Evolutionary conservation across 1,140 invertebrate species (phyloP).

Genomic region (Vanessa tameamea): DNA sequence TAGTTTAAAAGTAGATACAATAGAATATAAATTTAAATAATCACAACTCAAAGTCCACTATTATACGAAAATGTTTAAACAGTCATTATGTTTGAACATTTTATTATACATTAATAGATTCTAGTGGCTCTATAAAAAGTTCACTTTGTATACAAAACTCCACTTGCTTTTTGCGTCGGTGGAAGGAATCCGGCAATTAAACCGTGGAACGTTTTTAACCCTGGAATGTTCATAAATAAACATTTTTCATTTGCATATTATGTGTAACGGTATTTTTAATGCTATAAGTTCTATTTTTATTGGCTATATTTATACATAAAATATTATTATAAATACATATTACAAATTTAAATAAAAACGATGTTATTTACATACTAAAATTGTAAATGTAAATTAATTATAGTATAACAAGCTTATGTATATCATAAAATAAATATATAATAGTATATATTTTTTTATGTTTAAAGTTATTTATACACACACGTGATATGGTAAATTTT

Average conservation of each 20-base stretch:
- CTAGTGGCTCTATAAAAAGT: constrained; percentile 26
- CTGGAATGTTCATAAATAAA: constrained; percentile 37
- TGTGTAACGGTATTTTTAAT: constrained; percentile 32
- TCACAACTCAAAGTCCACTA: not conserved
- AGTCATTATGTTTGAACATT: not conserved
- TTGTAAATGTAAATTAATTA: too few species aligned
- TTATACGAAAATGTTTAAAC: not conserved
- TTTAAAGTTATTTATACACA: too few species aligned
- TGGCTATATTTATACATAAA: not conserved
- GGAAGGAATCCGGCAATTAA: constrained; percentile 42
- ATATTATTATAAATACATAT: too few species aligned
- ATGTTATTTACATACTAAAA: too few species aligned
- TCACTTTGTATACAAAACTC: constrained; percentile 32
- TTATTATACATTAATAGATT: constrained; percentile 27
- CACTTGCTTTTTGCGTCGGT: constrained; percentile 33
- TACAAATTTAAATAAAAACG: too few species aligned
- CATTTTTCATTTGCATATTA: constrained; percentile 35
- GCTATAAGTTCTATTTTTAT: not conserved
- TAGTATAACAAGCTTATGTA: too few species aligned
- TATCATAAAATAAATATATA: too few species aligned
- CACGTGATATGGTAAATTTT: too few species aligned
- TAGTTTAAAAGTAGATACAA: too few species aligned
- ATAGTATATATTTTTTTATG: too few species aligned
- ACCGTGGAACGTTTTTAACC: constrained; percentile 33
- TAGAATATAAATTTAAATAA: not conserved